These are phyloP conservation scores for Arctia plantaginis DNA, from an alignment of 2,888 invertebrate species.

Conservation along the genomic window DNA sequence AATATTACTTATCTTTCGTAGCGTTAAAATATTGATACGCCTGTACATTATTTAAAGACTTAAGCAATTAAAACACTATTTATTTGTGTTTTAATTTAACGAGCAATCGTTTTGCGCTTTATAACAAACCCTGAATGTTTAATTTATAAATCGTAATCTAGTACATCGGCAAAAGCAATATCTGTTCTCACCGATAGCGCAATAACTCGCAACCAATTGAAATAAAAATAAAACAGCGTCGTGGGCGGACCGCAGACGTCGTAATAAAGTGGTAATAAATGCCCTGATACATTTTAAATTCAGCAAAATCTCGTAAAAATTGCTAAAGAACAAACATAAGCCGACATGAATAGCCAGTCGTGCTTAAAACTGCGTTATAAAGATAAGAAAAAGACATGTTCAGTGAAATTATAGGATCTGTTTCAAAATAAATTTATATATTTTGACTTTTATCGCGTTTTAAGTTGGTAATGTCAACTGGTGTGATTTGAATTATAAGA, in stretches of 20 bases:
- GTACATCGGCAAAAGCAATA: constrained; percentile 11
- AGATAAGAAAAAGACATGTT: constrained; percentile 35
- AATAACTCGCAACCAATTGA: constrained; percentile 19
- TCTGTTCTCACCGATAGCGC: constrained; percentile 13
- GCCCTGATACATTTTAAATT: constrained; percentile 38
- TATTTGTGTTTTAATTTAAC: no score
- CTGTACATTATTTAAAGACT: background rate
- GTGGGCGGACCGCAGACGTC: constrained; percentile 28
- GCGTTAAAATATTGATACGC: background rate
- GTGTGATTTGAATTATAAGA: background rate
- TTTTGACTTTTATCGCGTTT: background rate
- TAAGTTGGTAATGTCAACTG: background rate
- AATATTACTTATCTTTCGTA: background rate
- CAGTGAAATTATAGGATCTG: constrained; percentile 11
- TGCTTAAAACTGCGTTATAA: constrained; percentile 35
- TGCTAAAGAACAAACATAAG: constrained; percentile 44
- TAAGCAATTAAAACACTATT: background rate
- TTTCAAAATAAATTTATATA: constrained; percentile 6
- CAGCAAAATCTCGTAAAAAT: constrained; percentile 43
- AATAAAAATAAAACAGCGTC: constrained; percentile 20
- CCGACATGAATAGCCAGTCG: constrained; percentile 38
- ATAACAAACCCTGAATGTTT: background rate
- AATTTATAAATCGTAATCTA: constrained; percentile 9
- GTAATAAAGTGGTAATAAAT: constrained; percentile 41
- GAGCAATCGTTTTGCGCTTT: background rate